Evolutionary conservation across 2,113 vertebrate species (phyloP), one percentile per base, ranked within the genome.

Genomic region (Lamprologus sp.): DNA sequence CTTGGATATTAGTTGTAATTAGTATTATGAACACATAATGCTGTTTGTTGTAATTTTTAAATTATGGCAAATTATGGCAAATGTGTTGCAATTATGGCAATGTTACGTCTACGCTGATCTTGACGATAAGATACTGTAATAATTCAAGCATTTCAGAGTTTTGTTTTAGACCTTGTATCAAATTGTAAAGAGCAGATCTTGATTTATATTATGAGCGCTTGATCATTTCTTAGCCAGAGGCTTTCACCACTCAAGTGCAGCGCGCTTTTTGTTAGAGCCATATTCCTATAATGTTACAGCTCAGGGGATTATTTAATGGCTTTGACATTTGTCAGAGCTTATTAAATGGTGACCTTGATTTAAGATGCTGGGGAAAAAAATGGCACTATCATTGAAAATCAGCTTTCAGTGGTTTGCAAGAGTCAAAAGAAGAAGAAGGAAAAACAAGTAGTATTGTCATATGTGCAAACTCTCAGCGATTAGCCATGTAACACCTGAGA

Each of bases 291-390:
- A 88, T 84, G 88, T 87, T 84, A 86, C 81, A 84, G 85, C 91
- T 91, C 68, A 51, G 83, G 73, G 87, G 87, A 88, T 92, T 92
- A 75, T 92, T 86, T 85, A 92, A 94, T 75, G 79, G 17, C 7
- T 26, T 90, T 91, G 89, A 93, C 89, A 92, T 93, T 92, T 94
- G 90, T 93, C 88, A 21, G 33, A 84, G 89, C 63, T 54, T 79
- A 85, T 93, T 90, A 90, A 84, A 90, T 4, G 9, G 42, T 47
- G 87, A 92, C 86, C 88, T 87, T 90, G 60, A 90, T 89, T 91
- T 84, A 80, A 90, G 89, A 87, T 81, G 85, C 54, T 89, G 82
- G 83, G 37, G 12, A 1, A 1, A 47, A 82, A 17, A 42, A 13
- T 63, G 33, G 17, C 9, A 73, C 17, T 51, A 26, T 75, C 4